phyloP scores from a whole-genome alignment of 2,888 invertebrate genomes.

The Ophioninae sp. region DNA sequence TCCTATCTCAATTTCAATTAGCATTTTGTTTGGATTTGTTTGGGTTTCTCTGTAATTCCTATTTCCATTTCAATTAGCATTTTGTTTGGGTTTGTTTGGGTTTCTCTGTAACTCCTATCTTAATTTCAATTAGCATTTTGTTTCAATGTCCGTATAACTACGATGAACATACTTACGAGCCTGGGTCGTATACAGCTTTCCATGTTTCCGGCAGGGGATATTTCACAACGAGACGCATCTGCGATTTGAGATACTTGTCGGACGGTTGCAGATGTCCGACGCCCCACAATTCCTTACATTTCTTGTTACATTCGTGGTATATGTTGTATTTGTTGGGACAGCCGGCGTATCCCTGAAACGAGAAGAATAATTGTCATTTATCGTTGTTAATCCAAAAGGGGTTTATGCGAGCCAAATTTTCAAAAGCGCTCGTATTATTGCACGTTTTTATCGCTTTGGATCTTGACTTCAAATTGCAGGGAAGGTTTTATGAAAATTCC shows the following conservation, averaged over 20 bases:
- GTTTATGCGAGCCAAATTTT: not conserved
- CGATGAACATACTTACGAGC: conserved; percentile 81
- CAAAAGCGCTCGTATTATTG: not conserved
- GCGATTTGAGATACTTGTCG: conserved; percentile 87
- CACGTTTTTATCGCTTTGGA: not conserved
- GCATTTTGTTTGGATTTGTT: too few species aligned
- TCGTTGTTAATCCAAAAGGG: not conserved
- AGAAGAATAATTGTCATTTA: not conserved
- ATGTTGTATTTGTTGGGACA: conserved; percentile 98
- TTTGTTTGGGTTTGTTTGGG: too few species aligned
- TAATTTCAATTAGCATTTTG: not conserved
- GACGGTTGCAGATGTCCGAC: conserved; percentile 87
- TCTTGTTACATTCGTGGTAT: conserved; percentile 94
- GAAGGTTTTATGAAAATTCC: not conserved
- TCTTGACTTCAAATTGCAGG: not conserved
- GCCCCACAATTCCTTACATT: conserved; percentile 94
- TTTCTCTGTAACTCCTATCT: not conserved
- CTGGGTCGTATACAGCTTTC: conserved; percentile 96
- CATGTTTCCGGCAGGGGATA: conserved; percentile 96
- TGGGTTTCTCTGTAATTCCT: too few species aligned
- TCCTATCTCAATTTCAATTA: not conserved
- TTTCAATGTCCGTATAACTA: not conserved
- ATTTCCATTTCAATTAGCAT: too few species aligned
- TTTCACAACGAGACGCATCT: conserved; percentile 89
- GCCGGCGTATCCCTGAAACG: conserved; percentile 82